These are phyloP conservation scores for Ibycter americanus DNA, from an alignment of 2,797 vertebrate species.

Conservation along the genomic window DNA sequence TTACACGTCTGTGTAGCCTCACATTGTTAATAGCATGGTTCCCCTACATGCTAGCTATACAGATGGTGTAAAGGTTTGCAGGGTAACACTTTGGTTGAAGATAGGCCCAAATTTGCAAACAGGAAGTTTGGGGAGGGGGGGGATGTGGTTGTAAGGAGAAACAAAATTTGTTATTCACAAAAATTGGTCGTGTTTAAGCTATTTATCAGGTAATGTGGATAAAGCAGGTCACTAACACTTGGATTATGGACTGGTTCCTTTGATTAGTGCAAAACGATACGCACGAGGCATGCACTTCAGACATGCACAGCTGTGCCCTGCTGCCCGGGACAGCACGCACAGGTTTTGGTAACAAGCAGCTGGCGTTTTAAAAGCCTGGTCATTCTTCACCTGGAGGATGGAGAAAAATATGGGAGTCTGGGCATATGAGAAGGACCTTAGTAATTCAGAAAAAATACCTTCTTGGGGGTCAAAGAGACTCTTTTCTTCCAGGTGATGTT, in stretches of 20 bases:
- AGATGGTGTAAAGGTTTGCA: background rate
- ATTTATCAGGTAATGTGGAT: background rate
- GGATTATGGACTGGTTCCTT: background rate
- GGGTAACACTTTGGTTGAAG: background rate
- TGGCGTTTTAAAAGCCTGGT: background rate
- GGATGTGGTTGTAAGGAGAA: background rate
- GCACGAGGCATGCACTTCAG: background rate
- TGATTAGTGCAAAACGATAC: background rate
- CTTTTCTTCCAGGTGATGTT: background rate
- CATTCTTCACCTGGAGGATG: background rate
- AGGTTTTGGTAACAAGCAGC: background rate
- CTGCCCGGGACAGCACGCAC: background rate
- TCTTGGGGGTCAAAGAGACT: background rate
- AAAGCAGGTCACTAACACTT: background rate
- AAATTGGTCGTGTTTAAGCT: background rate
- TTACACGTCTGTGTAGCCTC: background rate
- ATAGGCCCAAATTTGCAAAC: background rate
- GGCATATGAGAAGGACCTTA: background rate
- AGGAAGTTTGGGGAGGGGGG: background rate
- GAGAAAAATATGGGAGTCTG: background rate
- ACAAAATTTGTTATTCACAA: background rate
- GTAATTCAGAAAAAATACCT: background rate
- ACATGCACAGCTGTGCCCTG: background rate
- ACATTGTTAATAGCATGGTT: background rate
- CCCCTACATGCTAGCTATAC: background rate